These are phyloP conservation scores for Eurytoma adleriae DNA, from an alignment of 2,888 invertebrate species.

Conservation along the genomic window DNA sequence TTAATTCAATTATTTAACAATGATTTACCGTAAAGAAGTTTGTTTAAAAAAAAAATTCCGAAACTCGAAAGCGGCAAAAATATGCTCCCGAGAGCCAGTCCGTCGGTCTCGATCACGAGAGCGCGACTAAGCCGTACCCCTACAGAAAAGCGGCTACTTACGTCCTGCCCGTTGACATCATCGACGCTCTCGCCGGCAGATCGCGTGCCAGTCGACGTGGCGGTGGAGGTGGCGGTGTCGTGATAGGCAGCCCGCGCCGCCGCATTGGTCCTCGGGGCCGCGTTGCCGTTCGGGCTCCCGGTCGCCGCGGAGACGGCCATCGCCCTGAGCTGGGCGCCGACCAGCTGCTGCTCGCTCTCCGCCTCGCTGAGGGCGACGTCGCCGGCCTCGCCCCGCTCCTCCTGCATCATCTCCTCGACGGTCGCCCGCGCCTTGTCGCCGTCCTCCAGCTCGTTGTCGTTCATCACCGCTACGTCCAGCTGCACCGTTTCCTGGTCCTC, in stretches of 20 bases:
- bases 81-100: no score
- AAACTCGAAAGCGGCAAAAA: not conserved
- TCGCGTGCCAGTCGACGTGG: constrained; percentile 64
- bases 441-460: constrained; percentile 52
- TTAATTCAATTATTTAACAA: no score
- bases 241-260: constrained; percentile 75
- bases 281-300: constrained; percentile 21
- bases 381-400: constrained; percentile 9
- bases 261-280: constrained; percentile 57
- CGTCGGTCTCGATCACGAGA: no score
- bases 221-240: constrained; percentile 63
- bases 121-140: no score
- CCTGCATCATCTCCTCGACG: constrained; percentile 56
- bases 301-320: constrained; percentile 55
- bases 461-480: constrained; percentile 44
- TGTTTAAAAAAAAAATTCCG: not conserved
- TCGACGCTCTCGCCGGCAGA: constrained; percentile 68
- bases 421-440: not conserved
- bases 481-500: constrained; percentile 55
- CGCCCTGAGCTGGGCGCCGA: constrained; percentile 56
- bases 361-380: constrained; percentile 4
- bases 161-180: constrained; percentile 64
- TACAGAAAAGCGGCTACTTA: constrained; percentile 56
- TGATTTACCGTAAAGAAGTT: not conserved
- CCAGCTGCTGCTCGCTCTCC: constrained; percentile 46